phyloP scores from a whole-genome alignment of 2,797 vertebrate species.

The Ateles fusciceps region DNA sequence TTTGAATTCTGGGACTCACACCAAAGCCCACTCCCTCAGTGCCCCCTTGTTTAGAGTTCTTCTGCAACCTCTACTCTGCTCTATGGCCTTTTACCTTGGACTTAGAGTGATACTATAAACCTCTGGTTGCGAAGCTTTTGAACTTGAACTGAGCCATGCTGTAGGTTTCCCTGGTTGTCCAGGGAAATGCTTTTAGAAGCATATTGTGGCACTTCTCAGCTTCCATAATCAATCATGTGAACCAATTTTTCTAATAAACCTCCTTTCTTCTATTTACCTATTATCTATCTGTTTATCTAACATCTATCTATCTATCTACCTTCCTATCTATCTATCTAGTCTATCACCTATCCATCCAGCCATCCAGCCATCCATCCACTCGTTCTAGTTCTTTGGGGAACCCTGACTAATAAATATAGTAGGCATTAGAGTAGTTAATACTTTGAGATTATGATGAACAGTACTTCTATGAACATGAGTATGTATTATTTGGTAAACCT shows the following conservation, averaged over 20 bases:
- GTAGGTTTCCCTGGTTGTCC: background rate
- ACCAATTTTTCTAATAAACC: background rate
- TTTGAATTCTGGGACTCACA: background rate
- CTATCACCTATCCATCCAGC: too few species aligned
- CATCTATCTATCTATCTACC: background rate
- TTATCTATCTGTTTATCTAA: background rate
- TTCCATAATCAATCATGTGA: background rate
- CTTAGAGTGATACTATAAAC: background rate
- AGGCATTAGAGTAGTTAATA: background rate
- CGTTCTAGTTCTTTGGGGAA: background rate
- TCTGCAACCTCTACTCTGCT: too few species aligned
- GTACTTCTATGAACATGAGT: background rate
- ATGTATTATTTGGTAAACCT: background rate
- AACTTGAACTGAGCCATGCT: background rate
- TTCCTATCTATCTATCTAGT: background rate
- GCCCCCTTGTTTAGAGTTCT: too few species aligned
- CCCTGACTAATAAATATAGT: background rate
- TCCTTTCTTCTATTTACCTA: background rate
- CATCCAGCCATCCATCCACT: too few species aligned
- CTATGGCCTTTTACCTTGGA: background rate
- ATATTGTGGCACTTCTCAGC: background rate
- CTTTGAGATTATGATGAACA: background rate
- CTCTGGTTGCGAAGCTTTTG: background rate
- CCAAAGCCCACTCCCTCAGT: background rate
- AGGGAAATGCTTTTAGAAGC: too few species aligned